phyloP scores from a whole-genome alignment of 2,888 invertebrate genomes.

The Drosophila parthenogenetica region DNA sequence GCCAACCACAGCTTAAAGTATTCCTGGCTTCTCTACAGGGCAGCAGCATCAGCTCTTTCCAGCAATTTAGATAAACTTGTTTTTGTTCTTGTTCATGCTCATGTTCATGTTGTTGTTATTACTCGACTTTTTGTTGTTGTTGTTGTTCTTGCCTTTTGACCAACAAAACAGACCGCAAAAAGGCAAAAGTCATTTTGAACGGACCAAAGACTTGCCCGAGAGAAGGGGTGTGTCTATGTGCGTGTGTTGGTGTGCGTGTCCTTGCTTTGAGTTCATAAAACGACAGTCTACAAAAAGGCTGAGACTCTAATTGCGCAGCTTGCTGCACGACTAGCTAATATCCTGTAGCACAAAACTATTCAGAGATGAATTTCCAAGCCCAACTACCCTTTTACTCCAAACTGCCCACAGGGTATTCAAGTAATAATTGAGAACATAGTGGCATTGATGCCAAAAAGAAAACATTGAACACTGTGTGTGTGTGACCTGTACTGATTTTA shows the following conservation, averaged over 20 bases:
- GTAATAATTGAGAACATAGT: conserved; percentile 12
- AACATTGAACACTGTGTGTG: background rate
- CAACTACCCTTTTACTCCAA: background rate
- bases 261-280: conserved; percentile 72
- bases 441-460: background rate
- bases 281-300: conserved; percentile 49
- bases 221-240: conserved; percentile 18
- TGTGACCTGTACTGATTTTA: conserved; percentile 5
- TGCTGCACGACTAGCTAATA: conserved; percentile 13
- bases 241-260: conserved; percentile 32
- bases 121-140: conserved; percentile 38
- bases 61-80: conserved; percentile 80
- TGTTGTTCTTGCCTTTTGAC: conserved; percentile 61
- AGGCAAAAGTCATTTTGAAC: conserved; percentile 73
- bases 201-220: conserved; percentile 35
- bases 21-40: conserved; percentile 31
- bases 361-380: background rate
- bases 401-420: background rate
- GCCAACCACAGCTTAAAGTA: conserved; percentile 53
- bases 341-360: background rate
- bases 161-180: conserved; percentile 73
- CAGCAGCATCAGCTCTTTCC: conserved; percentile 53
- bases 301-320: background rate
- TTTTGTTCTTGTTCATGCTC: conserved; percentile 53
- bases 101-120: conserved; percentile 34